Base-by-base conservation (phyloP, 1,140 invertebrate species). In the Harpegnathos saltator region DNA sequence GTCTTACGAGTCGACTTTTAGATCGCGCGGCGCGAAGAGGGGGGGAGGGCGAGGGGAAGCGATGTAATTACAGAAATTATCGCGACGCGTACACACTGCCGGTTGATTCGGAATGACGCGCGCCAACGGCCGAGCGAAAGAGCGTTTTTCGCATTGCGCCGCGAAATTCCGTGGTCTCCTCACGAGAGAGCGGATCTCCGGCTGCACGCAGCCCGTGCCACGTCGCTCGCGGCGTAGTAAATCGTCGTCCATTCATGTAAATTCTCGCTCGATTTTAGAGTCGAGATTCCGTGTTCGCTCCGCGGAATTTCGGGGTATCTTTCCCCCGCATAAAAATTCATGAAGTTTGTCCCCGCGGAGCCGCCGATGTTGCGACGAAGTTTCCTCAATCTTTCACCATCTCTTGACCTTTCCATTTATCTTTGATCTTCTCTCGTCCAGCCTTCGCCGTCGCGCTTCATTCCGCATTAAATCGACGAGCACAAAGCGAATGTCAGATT, bases 61-160 rank as follows among this genome's bases (percentile, higher is more conserved):
- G 61, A 44, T 82, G 72, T 88, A 87, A 88, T 88, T 77, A 65
- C 78, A 87, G 74, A 88, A 87, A 87, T 83, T 77, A 78, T 71
- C 44, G 15, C 26, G 59, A 38, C 56, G 65, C 58, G 58, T 86
- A 71, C 14, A 50, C 61, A 14, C 61, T 38, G 58, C 50, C 15
- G 22, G 63, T 48, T 69, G 65, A 80, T 58, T 69, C 33, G 29
- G 52, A 33, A 77, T 54, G 50, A 69, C 33, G 3, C 33, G 52
- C 52, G 33, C 26, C 22, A 48, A 12, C 17, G 14, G 48, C 63
- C 3, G 38, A 9, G 19, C 63, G 9, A 80, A 48, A n/a, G n/a
- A n/a, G n/a, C 29, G 65, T 80, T 80, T 80, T 80, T 80, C 22
- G 33, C 33, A 26, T 58, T 56, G 29, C 22, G 5, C 50, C 26